Conservation (phyloP, 1,140 invertebrate species). For the Pemphigus obesinymphae region DNA sequence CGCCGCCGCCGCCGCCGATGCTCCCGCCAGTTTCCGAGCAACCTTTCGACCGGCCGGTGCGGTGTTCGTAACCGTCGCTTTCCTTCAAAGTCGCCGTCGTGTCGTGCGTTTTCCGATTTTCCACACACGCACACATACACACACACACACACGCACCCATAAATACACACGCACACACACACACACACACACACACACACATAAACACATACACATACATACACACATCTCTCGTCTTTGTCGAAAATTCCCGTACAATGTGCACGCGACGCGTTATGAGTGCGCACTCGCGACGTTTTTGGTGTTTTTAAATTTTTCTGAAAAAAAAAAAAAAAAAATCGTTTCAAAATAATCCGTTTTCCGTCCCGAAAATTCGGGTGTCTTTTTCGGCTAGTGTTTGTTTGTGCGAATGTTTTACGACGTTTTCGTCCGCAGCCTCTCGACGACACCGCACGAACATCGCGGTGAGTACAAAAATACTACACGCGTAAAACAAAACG, state of each 20-base stretch:
- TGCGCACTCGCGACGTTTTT: neutral
- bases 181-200: neutral
- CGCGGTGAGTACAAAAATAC: neutral
- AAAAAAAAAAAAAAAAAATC: no score
- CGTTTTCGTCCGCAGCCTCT: neutral
- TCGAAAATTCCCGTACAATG: no score
- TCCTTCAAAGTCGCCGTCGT: neutral
- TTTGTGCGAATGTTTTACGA: neutral
- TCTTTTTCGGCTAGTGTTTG: neutral
- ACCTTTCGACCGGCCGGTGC: slow-evolving; percentile 11
- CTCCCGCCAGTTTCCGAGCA: slow-evolving; percentile 33
- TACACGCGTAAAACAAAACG: neutral
- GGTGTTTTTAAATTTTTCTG: neutral
- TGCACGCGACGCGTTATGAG: neutral
- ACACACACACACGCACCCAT: neutral
- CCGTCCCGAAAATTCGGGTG: neutral
- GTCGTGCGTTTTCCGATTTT: neutral
- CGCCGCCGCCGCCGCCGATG: neutral
- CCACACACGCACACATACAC: neutral
- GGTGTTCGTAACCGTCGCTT: neutral
- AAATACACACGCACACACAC: neutral
- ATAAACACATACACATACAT: neutral
- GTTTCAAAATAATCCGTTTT: no score
- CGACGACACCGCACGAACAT: neutral
- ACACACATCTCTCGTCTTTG: no score